phyloP scores from a whole-genome alignment of 2,797 vertebrate genomes.

The Vespertilio murinus region DNA sequence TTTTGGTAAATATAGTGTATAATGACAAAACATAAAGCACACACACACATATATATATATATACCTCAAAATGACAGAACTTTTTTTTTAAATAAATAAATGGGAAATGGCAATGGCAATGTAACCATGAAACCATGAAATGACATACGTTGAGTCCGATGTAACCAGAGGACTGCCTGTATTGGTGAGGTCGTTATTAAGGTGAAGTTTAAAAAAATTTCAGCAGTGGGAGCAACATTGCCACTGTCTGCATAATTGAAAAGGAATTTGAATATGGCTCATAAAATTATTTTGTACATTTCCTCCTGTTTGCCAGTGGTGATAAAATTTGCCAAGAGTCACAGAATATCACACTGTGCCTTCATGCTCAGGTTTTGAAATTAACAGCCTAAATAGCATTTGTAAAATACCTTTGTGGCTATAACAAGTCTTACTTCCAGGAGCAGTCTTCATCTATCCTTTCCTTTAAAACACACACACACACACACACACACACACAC shows the following conservation, averaged over 20 bases:
- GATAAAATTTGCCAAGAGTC: slow-evolving; percentile 43
- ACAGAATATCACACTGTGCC: neutral
- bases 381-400: slow-evolving; percentile 21
- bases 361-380: slow-evolving; percentile 17
- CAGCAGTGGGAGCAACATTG: neutral
- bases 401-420: neutral
- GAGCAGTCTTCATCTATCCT: neutral
- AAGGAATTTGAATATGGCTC: slow-evolving; percentile 28
- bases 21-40: no score
- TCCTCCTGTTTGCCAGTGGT: neutral
- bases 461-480: neutral
- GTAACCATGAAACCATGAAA: no score
- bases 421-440: neutral
- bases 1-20: no score
- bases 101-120: no score
- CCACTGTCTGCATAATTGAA: neutral
- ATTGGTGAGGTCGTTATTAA: neutral
- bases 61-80: no score
- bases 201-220: neutral
- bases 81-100: no score
- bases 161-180: no score
- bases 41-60: no score
- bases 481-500: no score
- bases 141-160: no score
- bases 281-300: neutral